phyloP scores from a whole-genome alignment of 2,797 vertebrate species.

The Tadarida brasiliensis region DNA sequence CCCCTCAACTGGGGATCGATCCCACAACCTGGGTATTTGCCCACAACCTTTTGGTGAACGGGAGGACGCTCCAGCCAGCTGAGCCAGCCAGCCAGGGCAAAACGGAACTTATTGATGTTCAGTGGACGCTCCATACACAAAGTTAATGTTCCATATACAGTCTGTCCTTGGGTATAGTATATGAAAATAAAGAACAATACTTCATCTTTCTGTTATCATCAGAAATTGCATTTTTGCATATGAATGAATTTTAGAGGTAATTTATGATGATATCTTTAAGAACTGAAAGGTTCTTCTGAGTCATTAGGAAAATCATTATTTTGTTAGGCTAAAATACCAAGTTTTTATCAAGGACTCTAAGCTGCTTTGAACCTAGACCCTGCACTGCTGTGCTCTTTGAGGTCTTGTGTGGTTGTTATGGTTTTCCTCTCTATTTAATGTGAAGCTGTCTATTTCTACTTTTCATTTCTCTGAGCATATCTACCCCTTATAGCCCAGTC shows the following conservation, averaged over 20 bases:
- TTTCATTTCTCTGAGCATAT: conserved; percentile 31
- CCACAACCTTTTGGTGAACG: neutral
- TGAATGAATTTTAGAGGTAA: neutral
- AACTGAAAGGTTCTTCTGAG: conserved; percentile 17
- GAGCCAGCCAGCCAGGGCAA: neutral
- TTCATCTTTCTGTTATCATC: neutral
- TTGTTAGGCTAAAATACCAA: neutral
- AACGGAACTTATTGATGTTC: neutral
- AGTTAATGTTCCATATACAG: neutral
- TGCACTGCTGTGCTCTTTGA: neutral
- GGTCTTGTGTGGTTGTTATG: neutral
- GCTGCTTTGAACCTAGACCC: neutral
- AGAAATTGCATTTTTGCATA: neutral
- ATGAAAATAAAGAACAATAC: neutral
- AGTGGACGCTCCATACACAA: neutral
- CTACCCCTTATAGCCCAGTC: neutral
- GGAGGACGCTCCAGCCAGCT: neutral
- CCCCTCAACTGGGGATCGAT: too few relatives aligned
- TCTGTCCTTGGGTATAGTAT: neutral
- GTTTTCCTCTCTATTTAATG: neutral
- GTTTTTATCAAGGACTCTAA: conserved; percentile 34
- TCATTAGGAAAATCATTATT: conserved; percentile 2
- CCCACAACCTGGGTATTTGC: neutral
- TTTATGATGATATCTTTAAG: neutral
- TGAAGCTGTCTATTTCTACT: neutral